phyloP scores from a whole-genome alignment of 2,113 vertebrate species.

The Erythrocercus mccallii region DNA sequence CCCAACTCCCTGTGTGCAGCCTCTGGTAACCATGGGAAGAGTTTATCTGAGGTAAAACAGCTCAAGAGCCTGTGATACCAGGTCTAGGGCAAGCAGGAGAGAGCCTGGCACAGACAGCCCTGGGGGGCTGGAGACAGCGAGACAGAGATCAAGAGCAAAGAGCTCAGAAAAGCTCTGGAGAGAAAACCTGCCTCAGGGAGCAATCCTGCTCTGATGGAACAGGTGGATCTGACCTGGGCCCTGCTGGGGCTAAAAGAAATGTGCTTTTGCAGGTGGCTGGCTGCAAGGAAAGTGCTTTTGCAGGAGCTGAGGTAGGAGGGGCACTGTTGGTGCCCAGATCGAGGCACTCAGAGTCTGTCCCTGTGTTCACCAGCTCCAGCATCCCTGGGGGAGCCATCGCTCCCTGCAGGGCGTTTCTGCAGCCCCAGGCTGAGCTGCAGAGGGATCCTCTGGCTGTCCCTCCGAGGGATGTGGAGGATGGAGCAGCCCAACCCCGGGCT shows the following conservation, averaged over 20 bases:
- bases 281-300: background rate
- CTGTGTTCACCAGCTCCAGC: background rate
- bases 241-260: background rate
- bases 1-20: background rate
- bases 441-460: background rate
- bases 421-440: background rate
- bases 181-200: background rate
- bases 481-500: background rate
- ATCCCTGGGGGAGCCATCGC: fast-evolving
- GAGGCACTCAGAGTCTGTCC: background rate
- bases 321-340: background rate
- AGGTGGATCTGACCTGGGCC: background rate
- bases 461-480: fast-evolving
- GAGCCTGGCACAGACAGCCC: background rate
- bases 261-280: background rate
- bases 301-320: background rate
- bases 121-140: background rate
- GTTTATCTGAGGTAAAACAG: background rate
- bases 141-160: background rate
- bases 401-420: fast-evolving
- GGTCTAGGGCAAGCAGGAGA: background rate
- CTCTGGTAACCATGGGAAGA: background rate
- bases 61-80: background rate
- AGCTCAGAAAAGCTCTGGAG: background rate
- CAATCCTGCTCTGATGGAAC: background rate